Conservation (phyloP, 2,888 invertebrate genomes). For the Ormyrus pomaceus region DNA sequence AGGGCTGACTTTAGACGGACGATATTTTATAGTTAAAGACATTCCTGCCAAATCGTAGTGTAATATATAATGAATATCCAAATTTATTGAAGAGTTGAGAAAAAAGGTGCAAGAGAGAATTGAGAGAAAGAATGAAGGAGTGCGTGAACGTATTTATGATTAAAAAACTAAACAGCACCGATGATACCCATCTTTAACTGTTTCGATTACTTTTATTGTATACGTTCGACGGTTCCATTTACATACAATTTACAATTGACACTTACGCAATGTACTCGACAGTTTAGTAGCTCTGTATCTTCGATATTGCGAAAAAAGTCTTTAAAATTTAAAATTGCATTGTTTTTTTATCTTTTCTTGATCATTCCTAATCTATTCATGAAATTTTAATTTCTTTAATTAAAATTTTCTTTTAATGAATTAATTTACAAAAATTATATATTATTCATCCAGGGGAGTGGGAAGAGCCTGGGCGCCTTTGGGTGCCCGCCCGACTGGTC, state of each 20-base stretch:
- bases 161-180: slow-evolving; percentile 35
- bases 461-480: no score
- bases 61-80: slow-evolving; percentile 67
- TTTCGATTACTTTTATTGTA: slow-evolving; percentile 49
- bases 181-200: slow-evolving; percentile 46
- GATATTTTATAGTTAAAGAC: slow-evolving; percentile 67
- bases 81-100: slow-evolving; percentile 66
- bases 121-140: slow-evolving; percentile 7
- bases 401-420: no score
- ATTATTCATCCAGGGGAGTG: no score
- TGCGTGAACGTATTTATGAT: slow-evolving; percentile 44
- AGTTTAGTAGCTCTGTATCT: slow-evolving; percentile 55
- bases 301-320: slow-evolving; percentile 55
- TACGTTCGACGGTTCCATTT: slow-evolving; percentile 44
- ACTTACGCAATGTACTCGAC: slow-evolving; percentile 50
- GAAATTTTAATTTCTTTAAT: not conserved
- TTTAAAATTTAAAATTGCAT: slow-evolving; percentile 40
- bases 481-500: no score
- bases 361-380: slow-evolving; percentile 1
- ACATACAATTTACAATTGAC: slow-evolving; percentile 53
- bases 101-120: slow-evolving; percentile 1
- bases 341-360: slow-evolving; percentile 15
- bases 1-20: slow-evolving; percentile 39
- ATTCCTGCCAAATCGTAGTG: slow-evolving; percentile 74
- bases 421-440: no score